A percentile compares a stretch with the other conserved stretches of the same genome.
Evolutionary conservation across 2,797 vertebrate genomes (phyloP).

Genomic region (Acipenser ruthenus): DNA sequence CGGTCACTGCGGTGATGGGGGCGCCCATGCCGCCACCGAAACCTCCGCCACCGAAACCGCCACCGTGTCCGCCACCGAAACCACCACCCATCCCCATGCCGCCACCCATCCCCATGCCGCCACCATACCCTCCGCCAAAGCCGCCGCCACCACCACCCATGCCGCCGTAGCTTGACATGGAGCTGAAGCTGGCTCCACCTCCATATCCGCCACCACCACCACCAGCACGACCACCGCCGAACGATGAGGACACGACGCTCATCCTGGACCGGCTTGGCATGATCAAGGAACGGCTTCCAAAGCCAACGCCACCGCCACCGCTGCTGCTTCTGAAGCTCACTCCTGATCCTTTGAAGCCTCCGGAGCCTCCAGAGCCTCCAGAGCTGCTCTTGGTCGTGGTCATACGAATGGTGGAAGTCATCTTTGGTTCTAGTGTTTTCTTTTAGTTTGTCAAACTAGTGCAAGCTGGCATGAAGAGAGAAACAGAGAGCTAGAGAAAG

Average conservation of each 20-base stretch:
- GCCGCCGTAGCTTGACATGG: not conserved
- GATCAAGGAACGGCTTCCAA: not conserved
- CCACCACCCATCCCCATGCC: constrained; percentile 15
- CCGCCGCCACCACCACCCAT: constrained; percentile 5
- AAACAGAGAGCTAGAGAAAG: constrained; percentile 10
- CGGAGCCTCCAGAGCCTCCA: not conserved
- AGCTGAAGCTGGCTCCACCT: constrained; percentile 9
- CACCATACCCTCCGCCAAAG: no score
- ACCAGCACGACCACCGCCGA: constrained; percentile 10
- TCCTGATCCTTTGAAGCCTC: constrained; percentile 12
- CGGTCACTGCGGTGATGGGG: constrained; percentile 53
- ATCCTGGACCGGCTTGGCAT: no score
- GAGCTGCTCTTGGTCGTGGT: constrained; percentile 8
- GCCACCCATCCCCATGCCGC: constrained; percentile 4
- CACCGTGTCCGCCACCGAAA: constrained; percentile 9
- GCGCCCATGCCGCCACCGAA: constrained; percentile 22
- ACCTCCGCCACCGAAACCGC: constrained; percentile 24
- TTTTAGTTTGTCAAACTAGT: no score
- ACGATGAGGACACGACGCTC: constrained; percentile 5
- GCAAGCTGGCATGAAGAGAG: no score
- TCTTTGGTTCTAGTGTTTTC: no score
- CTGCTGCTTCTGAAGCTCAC: constrained; percentile 1
- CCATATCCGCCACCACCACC: not conserved
- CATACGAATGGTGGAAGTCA: no score
- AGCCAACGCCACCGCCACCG: not conserved